Evolutionary conservation across 37 sponge, comb jelly and placozoan species (phyloP).

Genomic region (Hexactinellida sp.): DNA sequence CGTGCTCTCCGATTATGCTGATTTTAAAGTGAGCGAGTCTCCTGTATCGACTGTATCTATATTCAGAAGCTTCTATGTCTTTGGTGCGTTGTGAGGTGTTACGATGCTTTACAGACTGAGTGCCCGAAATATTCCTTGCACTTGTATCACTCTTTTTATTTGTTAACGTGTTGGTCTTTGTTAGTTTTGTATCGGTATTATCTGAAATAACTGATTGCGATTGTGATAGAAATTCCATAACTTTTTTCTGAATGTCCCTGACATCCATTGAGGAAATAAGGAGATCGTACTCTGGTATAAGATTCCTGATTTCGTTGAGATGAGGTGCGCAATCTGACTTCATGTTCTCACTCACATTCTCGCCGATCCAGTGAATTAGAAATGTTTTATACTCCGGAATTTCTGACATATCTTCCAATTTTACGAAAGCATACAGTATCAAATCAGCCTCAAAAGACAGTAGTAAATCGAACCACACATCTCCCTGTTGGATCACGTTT

Average conservation of each 20-base stretch:
- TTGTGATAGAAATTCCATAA: neutral
- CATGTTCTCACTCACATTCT: neutral
- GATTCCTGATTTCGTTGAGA: neutral
- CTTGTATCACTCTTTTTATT: neutral
- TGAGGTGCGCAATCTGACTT: neutral
- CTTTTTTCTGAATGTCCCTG: neutral
- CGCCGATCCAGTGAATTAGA: neutral
- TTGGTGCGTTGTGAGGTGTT: neutral
- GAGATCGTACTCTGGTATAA: neutral
- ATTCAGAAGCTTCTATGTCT: neutral
- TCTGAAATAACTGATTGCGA: neutral
- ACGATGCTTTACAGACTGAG: neutral
- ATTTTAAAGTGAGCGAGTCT: neutral
- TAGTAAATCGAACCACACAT: neutral
- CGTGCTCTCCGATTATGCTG: neutral
- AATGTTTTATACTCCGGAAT: neutral
- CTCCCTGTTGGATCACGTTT: neutral
- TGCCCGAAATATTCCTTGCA: neutral
- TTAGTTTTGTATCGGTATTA: neutral
- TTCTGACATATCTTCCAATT: neutral
- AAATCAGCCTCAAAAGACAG: neutral
- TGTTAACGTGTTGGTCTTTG: neutral
- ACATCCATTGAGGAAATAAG: constrained; percentile 8
- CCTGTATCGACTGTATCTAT: neutral
- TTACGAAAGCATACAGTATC: neutral